phyloP scores from a whole-genome alignment of 2,113 vertebrate species.

The Scolopax mira region DNA sequence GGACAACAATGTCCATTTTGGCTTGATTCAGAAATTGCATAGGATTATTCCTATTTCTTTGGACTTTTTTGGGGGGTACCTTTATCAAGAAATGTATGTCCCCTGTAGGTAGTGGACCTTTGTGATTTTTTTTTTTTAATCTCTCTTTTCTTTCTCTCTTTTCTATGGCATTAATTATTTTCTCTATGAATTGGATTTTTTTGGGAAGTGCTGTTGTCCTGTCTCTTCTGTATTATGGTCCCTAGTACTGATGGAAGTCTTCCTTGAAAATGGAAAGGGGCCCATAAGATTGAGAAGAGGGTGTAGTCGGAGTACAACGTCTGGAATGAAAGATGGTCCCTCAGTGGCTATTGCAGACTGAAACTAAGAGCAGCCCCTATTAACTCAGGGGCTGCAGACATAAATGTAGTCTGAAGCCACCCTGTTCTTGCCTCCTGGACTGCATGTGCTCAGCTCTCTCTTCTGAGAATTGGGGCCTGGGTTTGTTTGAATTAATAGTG shows the following conservation, averaged over 20 bases:
- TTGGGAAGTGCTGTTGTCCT: not conserved
- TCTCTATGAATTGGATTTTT: not conserved
- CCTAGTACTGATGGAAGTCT: not conserved
- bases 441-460: not conserved
- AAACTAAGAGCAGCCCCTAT: not conserved
- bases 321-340: constrained; percentile 34
- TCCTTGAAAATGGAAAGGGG: not conserved
- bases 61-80: not conserved
- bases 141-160: not conserved
- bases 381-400: not conserved
- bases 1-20: not conserved
- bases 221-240: not conserved
- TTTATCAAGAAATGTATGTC: not conserved
- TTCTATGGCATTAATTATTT: not conserved
- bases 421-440: constrained; percentile 43
- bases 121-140: not conserved
- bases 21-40: not conserved
- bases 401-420: constrained; percentile 31
- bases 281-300: not conserved
- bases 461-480: constrained; percentile 39
- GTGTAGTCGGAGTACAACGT: not conserved
- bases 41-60: not conserved
- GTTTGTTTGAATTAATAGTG: constrained; percentile 61
- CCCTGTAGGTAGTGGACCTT: not conserved
- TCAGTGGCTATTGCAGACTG: not conserved